Evolutionary conservation across 2,888 invertebrate species (phyloP), one percentile per base, ranked within the genome.

Genomic region (Caenorhabditis sinica): DNA sequence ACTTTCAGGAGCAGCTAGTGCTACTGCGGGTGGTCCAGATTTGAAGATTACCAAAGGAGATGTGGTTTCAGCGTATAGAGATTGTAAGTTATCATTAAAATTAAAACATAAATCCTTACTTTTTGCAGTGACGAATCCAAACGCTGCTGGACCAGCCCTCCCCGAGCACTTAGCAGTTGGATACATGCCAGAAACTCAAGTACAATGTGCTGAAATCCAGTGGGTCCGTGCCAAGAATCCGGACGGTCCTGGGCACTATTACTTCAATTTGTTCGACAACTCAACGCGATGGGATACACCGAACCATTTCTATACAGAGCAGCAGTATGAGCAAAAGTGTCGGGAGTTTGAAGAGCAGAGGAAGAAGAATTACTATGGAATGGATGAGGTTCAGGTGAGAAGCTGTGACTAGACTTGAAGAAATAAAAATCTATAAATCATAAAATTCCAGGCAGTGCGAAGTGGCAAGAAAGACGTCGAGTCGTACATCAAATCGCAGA

Each of bases 191-290:
- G 72, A 82, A 43, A 66, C 63, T 25, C 83, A 83, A 75, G 73
- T 68, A 3, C 74, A 87, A 66, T 73, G 77, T 40, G 72, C 60
- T 11, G 81, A 81, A 56, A 87, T 88, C 23, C 23, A 75, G 13
- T 91, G 91, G 91, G 91, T 91, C 36, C 85, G 89, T 33, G 87
- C 90, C 0, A 85, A 83, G 15, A 75, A 80, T 9, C 86, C 88
- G 5, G 87, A 88, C 13, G 90, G 89, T 11, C 76, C 76, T 5
- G 74, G 86, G 11, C 81, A 71, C 36, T 91, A 91, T 82, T 91
- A 86, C 72, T 90, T 84, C 82, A 89, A 91, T 79, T 80, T 90
- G 28, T 89, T 84, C 77, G 87, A 89, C 53, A 89, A 88, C 73
- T 86, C 89, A 9, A 90, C 89, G 1, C 71, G 82, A 11, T 89